Evolutionary conservation across 2,888 invertebrate genomes (phyloP), one percentile per base, ranked within the genome.

Genomic region (Leptinotarsa haldemani): DNA sequence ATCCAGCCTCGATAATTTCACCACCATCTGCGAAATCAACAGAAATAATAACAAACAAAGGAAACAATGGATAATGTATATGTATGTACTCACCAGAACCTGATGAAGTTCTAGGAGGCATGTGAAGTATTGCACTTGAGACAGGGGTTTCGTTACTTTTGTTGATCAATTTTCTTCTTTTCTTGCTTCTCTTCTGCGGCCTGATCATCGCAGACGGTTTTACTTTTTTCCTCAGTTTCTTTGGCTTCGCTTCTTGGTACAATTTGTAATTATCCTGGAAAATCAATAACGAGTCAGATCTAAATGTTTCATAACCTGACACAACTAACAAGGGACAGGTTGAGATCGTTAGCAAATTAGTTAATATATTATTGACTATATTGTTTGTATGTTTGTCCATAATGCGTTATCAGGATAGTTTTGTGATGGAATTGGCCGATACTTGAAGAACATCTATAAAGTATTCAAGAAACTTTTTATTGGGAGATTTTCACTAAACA

Each of bases 231-330:
- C 91, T 88, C 15, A 91, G 88, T 82, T 90, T 89, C 90, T 94
- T 92, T 85, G 94, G 94, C 87, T 93, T 93, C 67, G 91, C 91
- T 87, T 93, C 93, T 82, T 94, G 94, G 79, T 92, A 90, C 83
- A 93, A 89, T 85, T 94, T 93, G 87, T 95, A 95, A 87, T 95
- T 95, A 84, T 95, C 95, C 93, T 93, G 68, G 22, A 77, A 76
- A 70, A 66, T 69, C 0, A 9, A 40, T 9, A 3, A 40, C 0
- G 40, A 40, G 2, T 40, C 7, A 40, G 9, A 40, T 40, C 12
- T 12, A 9, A 40, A 40, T 40, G 3, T 40, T 40, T 40, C 40
- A 9, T 40, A 40, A 40, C 40, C 2, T 40, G 40, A 9, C 9
- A 2, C 9, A 40, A 40, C 40, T 40, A 40, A 40, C 9, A 9